Conservation (phyloP, 2,797 vertebrate genomes). For the Monodelphis domestica region DNA sequence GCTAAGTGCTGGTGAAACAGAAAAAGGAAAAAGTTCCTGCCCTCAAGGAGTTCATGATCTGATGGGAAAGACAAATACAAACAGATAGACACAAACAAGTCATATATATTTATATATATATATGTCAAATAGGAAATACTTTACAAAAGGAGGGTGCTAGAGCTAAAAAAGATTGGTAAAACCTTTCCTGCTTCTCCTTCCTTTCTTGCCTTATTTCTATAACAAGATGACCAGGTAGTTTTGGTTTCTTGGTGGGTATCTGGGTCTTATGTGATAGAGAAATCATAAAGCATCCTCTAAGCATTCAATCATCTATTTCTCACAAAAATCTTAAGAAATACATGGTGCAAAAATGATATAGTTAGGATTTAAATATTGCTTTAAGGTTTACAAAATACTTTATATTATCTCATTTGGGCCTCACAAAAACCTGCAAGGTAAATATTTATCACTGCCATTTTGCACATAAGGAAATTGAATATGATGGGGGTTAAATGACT, state of each 20-base stretch:
- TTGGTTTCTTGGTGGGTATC: not conserved
- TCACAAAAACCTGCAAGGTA: no score
- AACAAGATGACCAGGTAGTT: no score
- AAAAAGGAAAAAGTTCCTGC: not conserved
- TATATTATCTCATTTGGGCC: no score
- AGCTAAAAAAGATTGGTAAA: not conserved
- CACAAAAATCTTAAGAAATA: not conserved
- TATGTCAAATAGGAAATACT: not conserved
- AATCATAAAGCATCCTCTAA: not conserved
- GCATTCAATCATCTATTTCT: not conserved
- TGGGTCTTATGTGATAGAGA: not conserved
- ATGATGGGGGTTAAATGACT: not conserved
- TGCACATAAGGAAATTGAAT: no score
- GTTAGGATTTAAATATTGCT: no score
- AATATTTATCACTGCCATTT: no score
- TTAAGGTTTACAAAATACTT: no score
- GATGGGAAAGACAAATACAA: not conserved
- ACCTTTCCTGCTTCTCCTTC: no score
- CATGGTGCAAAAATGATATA: not conserved
- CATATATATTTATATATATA: no score
- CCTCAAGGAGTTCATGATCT: no score
- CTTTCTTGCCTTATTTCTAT: not conserved
- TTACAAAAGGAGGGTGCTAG: not conserved
- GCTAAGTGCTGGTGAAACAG: no score
- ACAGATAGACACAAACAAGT: not conserved